A percentile compares a stretch with the other conserved stretches of the same genome.
Evolutionary conservation across 1,140 invertebrate species (phyloP).

Genomic region (Neodiprion pinetum): DNA sequence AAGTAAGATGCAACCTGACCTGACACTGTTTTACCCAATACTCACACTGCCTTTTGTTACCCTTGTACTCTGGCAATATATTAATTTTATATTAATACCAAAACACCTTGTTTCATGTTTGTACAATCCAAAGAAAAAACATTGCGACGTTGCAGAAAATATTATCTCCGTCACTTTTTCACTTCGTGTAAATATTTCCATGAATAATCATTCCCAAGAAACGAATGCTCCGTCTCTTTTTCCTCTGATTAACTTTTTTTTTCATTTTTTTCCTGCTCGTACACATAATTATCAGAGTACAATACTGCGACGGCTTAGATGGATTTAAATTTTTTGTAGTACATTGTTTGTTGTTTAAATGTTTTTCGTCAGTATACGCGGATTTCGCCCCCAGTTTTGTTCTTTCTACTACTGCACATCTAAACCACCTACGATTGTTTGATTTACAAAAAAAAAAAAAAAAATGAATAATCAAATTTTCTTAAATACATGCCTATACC

Average conservation of each 20-base stretch:
- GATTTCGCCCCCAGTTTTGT: neutral
- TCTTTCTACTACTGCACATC: constrained; percentile 5
- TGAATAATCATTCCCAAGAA: too few species aligned
- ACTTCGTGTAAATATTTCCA: too few species aligned
- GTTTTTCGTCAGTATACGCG: too few species aligned
- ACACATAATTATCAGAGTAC: neutral
- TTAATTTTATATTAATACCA: constrained; percentile 10
- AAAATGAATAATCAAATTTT: neutral
- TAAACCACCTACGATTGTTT: neutral
- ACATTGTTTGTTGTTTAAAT: neutral
- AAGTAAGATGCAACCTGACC: constrained; percentile 67
- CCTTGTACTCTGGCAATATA: constrained; percentile 10
- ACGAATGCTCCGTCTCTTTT: too few species aligned
- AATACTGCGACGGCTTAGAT: neutral
- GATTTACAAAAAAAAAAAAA: neutral
- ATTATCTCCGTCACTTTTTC: too few species aligned
- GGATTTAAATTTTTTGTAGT: neutral
- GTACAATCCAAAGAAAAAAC: too few species aligned
- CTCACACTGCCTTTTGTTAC: neutral
- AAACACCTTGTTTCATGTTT: neutral
- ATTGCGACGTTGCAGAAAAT: too few species aligned
- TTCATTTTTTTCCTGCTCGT: too few species aligned
- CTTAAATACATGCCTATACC: neutral
- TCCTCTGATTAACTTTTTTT: too few species aligned
- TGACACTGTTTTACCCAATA: neutral